Evolutionary conservation across 2,113 vertebrate species (phyloP).

Genomic region (Rhinoptilus africanus): DNA sequence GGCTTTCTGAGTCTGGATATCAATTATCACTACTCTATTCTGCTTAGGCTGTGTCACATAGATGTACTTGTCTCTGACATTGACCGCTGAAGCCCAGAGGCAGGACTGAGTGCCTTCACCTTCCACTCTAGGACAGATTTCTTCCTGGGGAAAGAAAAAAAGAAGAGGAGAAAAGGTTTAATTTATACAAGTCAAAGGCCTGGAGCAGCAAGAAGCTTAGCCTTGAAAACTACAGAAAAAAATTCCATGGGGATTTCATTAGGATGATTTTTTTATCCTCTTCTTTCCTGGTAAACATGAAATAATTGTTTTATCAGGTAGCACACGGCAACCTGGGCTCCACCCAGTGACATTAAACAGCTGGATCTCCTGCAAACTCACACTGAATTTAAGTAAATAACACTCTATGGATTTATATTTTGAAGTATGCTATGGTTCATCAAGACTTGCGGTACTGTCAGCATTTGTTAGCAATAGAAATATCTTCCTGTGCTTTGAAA

Average conservation of each 20-base stretch:
- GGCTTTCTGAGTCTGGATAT: conserved; percentile 90
- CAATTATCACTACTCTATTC: conserved; percentile 86
- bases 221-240: not conserved
- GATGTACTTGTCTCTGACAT: conserved; percentile 90
- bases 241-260: not conserved
- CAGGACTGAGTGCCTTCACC: conserved; percentile 77
- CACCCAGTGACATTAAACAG: not conserved
- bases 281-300: not conserved
- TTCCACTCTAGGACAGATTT: conserved; percentile 86
- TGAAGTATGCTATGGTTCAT: not conserved
- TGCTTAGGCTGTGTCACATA: conserved; percentile 88
- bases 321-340: not conserved
- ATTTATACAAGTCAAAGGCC: not conserved
- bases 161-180: not conserved
- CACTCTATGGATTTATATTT: not conserved
- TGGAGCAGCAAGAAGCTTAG: not conserved
- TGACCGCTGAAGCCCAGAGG: conserved; percentile 91
- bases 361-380: not conserved
- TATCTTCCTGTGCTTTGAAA: not conserved
- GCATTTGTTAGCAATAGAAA: conserved; percentile 6
- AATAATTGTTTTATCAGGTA: conserved; percentile 11
- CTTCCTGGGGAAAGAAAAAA: conserved; percentile 77
- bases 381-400: not conserved
- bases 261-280: not conserved
- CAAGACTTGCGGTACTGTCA: not conserved